Evolutionary conservation across 2,113 vertebrate genomes (phyloP).

Genomic region (Corynorhinus townsendii): DNA sequence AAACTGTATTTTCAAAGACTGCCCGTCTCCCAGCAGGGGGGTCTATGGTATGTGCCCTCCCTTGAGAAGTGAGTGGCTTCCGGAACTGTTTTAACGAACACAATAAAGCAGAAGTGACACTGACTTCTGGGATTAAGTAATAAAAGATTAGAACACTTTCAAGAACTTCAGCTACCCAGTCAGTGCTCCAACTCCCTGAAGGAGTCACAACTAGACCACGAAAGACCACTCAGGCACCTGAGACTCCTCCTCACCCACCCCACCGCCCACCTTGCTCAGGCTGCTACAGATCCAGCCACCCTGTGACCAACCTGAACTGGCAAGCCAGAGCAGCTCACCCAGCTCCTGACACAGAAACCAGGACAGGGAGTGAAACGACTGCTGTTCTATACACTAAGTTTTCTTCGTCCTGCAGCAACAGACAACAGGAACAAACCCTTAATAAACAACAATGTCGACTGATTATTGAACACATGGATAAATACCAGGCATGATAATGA

Average conservation of each 20-base stretch:
- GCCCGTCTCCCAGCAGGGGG: neutral
- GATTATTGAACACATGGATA: neutral
- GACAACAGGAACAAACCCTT: neutral
- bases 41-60: neutral
- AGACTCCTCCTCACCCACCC: neutral
- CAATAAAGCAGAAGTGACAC: neutral
- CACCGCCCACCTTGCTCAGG: neutral
- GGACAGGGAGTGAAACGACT: neutral
- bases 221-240: neutral
- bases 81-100: neutral
- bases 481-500: neutral
- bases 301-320: neutral
- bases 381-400: neutral
- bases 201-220: neutral
- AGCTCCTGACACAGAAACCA: neutral
- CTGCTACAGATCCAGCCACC: neutral
- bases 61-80: neutral
- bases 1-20: neutral
- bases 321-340: neutral
- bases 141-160: neutral
- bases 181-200: neutral
- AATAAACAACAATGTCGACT: neutral
- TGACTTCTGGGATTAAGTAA: neutral
- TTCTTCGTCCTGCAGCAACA: neutral
- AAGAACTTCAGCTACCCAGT: neutral